Evolutionary conservation across 92 coral and sea anemone species (phyloP).

Genomic region (Virgularia gustaviana): DNA sequence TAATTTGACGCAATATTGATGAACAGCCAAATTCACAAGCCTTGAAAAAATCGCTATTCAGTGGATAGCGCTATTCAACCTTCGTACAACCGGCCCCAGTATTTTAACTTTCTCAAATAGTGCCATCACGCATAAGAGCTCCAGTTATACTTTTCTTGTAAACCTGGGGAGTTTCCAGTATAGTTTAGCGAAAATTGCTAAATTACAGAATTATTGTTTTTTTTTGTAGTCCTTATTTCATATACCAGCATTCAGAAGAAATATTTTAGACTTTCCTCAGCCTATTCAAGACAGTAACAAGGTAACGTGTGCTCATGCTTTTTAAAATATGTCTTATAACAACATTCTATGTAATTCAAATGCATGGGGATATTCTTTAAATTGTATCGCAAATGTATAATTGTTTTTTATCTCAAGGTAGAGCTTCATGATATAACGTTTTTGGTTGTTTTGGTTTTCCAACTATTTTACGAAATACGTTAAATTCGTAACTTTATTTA

Average conservation of each 20-base stretch:
- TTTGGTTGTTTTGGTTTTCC: not conserved
- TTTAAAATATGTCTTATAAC: not conserved
- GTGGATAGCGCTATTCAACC: no score
- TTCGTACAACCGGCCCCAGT: no score
- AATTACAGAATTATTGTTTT: not conserved
- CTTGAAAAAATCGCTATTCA: no score
- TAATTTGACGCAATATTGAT: no score
- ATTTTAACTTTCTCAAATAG: not conserved
- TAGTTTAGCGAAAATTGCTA: not conserved
- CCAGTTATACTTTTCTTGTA: no score
- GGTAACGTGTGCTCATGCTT: constrained; percentile 5
- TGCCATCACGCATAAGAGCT: not conserved
- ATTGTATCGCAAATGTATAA: no score
- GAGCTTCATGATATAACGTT: no score
- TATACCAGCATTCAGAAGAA: constrained; percentile 74
- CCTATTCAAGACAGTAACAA: constrained; percentile 54
- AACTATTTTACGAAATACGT: not conserved
- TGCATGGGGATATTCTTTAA: no score
- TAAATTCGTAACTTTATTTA: not conserved
- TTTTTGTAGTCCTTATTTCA: constrained; percentile 73
- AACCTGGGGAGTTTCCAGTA: not conserved
- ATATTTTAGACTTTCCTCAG: constrained; percentile 59
- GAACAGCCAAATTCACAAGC: no score
- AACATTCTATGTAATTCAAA: no score
- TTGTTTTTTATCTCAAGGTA: no score